A percentile compares a stretch with the other conserved stretches of the same genome.
Conservation (phyloP, 35 echinoderm and acorn worm species). For the Apostichopus parvimensis region DNA sequence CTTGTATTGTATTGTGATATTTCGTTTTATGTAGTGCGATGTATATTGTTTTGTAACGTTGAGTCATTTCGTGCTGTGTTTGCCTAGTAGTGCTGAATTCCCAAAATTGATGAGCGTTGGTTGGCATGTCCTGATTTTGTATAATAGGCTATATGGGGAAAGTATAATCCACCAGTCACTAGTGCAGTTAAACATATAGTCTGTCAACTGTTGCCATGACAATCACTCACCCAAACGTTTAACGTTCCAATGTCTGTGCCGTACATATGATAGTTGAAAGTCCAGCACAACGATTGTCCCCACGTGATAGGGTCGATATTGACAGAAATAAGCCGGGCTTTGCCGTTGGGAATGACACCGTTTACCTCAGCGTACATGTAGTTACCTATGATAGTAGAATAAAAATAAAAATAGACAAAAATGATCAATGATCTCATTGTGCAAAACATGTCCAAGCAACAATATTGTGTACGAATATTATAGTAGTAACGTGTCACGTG, state of each 20-base stretch:
- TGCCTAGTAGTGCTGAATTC: no score
- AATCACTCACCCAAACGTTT: conserved; percentile 34
- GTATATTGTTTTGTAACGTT: no score
- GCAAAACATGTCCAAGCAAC: neutral
- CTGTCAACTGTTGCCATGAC: neutral
- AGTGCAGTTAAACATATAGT: no score
- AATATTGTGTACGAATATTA: neutral
- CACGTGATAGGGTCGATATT: conserved; percentile 17
- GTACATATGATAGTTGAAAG: conserved; percentile 90
- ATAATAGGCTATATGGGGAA: no score
- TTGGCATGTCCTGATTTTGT: no score
- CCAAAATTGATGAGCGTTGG: no score
- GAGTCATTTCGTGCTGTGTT: no score
- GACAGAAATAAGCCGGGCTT: conserved; percentile 52
- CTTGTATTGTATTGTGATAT: no score
- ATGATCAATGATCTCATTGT: neutral
- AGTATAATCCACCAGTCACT: no score
- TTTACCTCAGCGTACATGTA: conserved; percentile 72
- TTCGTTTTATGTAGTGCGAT: no score
- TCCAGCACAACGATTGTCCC: conserved; percentile 64
- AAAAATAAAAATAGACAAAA: neutral
- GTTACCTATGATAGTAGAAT: conserved; percentile 40
- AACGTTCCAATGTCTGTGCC: conserved; percentile 73
- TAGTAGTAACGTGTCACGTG: neutral
- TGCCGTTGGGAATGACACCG: neutral